phyloP scores from a whole-genome alignment of 2,113 vertebrate species.

The Ageneiosus marmoratus region DNA sequence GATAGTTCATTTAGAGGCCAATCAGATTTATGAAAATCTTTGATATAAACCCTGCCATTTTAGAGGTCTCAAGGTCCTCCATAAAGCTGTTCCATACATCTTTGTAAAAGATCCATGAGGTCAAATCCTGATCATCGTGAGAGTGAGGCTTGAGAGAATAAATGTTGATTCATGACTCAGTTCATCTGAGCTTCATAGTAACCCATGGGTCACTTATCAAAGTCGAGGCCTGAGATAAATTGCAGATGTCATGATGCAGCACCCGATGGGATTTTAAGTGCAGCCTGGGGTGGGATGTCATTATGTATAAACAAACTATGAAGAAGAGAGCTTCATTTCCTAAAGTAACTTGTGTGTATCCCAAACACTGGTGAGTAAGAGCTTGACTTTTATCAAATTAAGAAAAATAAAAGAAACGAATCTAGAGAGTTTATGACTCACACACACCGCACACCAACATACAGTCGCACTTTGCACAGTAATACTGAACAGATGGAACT shows the following conservation, averaged over 20 bases:
- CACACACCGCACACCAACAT: background rate
- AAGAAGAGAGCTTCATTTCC: background rate
- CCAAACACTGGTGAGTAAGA: conserved; percentile 2
- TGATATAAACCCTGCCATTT: conserved; percentile 12
- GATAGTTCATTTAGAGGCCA: no score
- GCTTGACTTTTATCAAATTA: conserved; percentile 4
- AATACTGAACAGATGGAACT: conserved; percentile 26
- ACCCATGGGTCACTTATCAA: conserved; percentile 22
- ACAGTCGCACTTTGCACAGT: conserved; percentile 1
- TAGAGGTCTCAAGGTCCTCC: background rate
- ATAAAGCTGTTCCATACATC: conserved; percentile 5
- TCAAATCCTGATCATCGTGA: conserved; percentile 6
- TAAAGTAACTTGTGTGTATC: background rate
- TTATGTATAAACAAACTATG: conserved; percentile 13
- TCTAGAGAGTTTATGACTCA: background rate
- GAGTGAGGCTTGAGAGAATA: conserved; percentile 9
- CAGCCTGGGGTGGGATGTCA: conserved; percentile 5
- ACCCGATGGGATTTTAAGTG: conserved; percentile 18
- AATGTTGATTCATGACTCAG: conserved; percentile 14
- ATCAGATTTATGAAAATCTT: conserved; percentile 9
- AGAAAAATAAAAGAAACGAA: background rate
- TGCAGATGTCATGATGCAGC: conserved; percentile 16
- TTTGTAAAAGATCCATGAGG: conserved; percentile 1
- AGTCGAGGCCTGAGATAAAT: conserved; percentile 18
- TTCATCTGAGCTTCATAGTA: conserved; percentile 17